phyloP scores from a whole-genome alignment of 2,888 invertebrate species.

The Pecten maximus region DNA sequence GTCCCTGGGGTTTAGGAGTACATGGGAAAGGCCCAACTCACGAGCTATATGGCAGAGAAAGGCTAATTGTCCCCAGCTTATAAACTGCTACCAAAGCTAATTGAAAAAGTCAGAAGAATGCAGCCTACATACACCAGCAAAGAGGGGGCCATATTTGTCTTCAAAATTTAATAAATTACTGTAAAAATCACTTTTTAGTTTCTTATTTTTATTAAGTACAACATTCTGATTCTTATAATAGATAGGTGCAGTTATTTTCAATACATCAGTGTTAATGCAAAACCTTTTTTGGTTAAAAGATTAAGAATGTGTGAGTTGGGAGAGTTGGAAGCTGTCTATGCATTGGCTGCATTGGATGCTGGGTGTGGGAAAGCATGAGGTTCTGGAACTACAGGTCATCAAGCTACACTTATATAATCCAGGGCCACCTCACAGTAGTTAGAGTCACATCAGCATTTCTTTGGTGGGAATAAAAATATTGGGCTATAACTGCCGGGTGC shows the following conservation, averaged over 20 bases:
- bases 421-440: background rate
- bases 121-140: background rate
- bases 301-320: background rate
- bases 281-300: background rate
- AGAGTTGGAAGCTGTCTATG: background rate
- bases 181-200: background rate
- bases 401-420: constrained; percentile 9
- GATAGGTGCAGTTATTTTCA: background rate
- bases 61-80: constrained; percentile 32
- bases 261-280: background rate
- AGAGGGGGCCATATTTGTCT: background rate
- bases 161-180: background rate
- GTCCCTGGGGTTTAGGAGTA: background rate
- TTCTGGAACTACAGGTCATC: constrained; percentile 19
- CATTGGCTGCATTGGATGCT: background rate
- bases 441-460: background rate
- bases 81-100: background rate
- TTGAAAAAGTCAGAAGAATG: constrained; percentile 31
- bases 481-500: background rate
- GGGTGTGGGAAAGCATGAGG: constrained; percentile 3
- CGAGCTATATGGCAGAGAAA: background rate
- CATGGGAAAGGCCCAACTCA: background rate
- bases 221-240: background rate
- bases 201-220: background rate
- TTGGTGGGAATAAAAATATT: constrained; percentile 31